Conservation (phyloP, 2,113 vertebrate genomes). For the Hippocampus abdominalis region DNA sequence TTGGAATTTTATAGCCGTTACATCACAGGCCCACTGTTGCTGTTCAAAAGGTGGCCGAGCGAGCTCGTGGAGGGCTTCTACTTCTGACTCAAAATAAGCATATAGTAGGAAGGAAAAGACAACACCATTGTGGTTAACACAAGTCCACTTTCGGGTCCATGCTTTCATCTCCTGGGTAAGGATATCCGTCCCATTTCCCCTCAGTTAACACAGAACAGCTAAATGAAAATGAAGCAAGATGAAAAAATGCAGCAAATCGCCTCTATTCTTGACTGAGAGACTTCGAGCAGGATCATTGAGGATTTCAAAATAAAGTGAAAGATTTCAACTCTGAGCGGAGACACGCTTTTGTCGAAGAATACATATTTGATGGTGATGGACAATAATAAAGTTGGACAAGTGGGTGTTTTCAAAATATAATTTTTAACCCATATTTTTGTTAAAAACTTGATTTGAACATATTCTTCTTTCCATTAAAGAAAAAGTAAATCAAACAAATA, state of each 20-base stretch:
- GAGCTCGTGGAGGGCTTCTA: slow-evolving; percentile 22
- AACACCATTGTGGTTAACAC: slow-evolving; percentile 46
- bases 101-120: slow-evolving; percentile 36
- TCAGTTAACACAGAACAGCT: slow-evolving; percentile 53
- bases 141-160: slow-evolving; percentile 43
- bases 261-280: slow-evolving; percentile 29
- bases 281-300: slow-evolving; percentile 6
- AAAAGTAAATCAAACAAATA: too few relatives aligned
- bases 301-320: slow-evolving; percentile 11
- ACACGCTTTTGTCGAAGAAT: slow-evolving; percentile 11
- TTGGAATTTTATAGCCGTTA: slow-evolving; percentile 78
- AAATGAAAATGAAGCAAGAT: slow-evolving; percentile 64
- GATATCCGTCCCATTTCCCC: slow-evolving; percentile 60
- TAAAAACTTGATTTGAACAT: background rate
- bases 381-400: background rate
- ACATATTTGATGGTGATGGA: background rate
- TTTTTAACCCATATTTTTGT: background rate
- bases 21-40: slow-evolving; percentile 71
- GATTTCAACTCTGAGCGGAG: background rate
- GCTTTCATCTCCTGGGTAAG: slow-evolving; percentile 63
- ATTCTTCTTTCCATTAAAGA: too few relatives aligned
- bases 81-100: slow-evolving; percentile 45
- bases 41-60: slow-evolving; percentile 62
- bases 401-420: background rate
- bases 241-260: slow-evolving; percentile 53